Evolutionary conservation across 2,888 invertebrate species (phyloP), one percentile per base, ranked within the genome.

Genomic region (Chesias legatella): DNA sequence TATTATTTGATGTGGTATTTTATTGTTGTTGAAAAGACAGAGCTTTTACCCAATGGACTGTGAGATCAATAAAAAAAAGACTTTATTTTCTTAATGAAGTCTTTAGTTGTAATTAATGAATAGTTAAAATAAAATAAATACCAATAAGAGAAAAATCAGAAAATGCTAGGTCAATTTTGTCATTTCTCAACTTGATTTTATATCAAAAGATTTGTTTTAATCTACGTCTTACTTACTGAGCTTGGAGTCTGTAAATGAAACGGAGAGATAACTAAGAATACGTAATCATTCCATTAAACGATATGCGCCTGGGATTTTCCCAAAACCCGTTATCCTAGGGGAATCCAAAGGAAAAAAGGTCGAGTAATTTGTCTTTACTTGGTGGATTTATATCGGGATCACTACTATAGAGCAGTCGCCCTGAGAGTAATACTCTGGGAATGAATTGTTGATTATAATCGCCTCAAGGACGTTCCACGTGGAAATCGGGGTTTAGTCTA

Each of bases 311-410:
- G 58, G 67, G 76, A 75, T 76, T 80, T 78, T 73, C 63, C 63
- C 55, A 57, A 68, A 67, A 64, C 68, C 71, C 73, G 67, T 73
- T 78, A 75, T 77, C 72, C 75, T 66, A 55, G 53, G 70, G 71
- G 69, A 73, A 66, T 74, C 69, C 63, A 63, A 71, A 69, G 63
- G 69, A 76, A 79, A 79, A 80, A 79, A 79, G 79, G 81, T 79
- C 65, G 66, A 70, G 79, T 79, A 76, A 81, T 81, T 81, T 81
- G 79, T 81, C 81, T 81, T 78, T 80, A 79, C 79, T 79, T 70
- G 63, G 66, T 67, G 75, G 76, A 79, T 81, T 81, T 81, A 78
- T 78, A 73, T 73, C 48, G 62, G 78, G 77, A 73, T 76, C 76
- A 69, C 70, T 63, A 56, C 67, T 60, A 66, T 63, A 58, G 64